These are phyloP conservation scores for Temnothorax unifasciatus DNA, from an alignment of 2,888 invertebrate genomes.

Conservation along the genomic window DNA sequence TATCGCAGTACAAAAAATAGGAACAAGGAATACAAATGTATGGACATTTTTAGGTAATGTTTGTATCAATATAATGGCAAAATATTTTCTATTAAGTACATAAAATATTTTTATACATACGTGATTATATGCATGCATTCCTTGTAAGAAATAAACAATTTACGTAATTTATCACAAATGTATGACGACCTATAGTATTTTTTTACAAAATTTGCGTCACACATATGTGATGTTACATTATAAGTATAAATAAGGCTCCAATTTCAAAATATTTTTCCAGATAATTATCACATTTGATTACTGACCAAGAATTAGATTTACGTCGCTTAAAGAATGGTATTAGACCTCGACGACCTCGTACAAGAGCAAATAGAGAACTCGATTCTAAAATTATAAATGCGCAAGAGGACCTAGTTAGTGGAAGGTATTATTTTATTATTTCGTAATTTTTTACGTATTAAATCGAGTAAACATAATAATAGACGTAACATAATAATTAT, in stretches of 20 bases:
- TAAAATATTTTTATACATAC: background rate
- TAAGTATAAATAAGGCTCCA: no score
- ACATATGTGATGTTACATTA: no score
- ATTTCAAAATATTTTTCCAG: background rate
- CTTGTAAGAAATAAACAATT: no score
- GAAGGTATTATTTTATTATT: background rate
- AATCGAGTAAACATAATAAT: no score
- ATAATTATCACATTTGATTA: conserved; percentile 32
- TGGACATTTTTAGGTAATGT: conserved; percentile 37
- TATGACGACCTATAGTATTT: no score
- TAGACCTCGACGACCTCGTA: conserved; percentile 10
- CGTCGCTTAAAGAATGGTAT: background rate
- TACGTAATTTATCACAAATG: no score
- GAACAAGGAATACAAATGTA: conserved; percentile 27
- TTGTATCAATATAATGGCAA: background rate
- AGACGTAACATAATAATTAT: no score
- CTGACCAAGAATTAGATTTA: conserved; percentile 33
- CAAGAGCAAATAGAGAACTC: background rate
- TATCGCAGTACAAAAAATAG: conserved; percentile 4
- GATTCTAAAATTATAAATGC: conserved; percentile 19
- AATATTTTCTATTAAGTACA: background rate
- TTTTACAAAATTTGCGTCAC: no score
- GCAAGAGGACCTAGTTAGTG: background rate
- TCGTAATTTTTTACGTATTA: background rate
- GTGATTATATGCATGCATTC: no score